Percentiles rank a stretch among this genome's conserved stretches.
Conservation (phyloP, 2,888 invertebrate genomes). For the Helicoverpa assulta region DNA sequence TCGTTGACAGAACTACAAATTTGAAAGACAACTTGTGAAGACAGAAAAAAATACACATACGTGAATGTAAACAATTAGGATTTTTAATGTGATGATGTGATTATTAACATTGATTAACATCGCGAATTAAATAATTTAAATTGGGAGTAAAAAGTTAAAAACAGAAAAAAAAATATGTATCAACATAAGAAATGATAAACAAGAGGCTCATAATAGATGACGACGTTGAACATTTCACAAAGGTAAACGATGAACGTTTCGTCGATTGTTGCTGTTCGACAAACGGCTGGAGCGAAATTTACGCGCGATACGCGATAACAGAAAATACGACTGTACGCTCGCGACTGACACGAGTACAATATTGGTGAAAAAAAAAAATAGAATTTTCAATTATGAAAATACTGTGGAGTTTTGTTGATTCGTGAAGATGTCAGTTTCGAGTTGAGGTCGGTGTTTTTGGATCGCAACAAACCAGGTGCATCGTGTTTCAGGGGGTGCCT, state of each 20-base stretch:
- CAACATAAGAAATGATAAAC: slow-evolving; percentile 31
- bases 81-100: slow-evolving; percentile 20
- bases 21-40: slow-evolving; percentile 49
- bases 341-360: slow-evolving; percentile 73
- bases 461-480: slow-evolving; percentile 77
- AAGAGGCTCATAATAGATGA: slow-evolving; percentile 57
- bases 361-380: slow-evolving; percentile 61
- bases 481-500: slow-evolving; percentile 91
- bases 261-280: slow-evolving; percentile 81
- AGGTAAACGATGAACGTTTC: slow-evolving; percentile 79
- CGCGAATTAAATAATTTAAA: slow-evolving; percentile 24
- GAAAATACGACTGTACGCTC: slow-evolving; percentile 71
- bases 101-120: slow-evolving; percentile 22
- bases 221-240: slow-evolving; percentile 59
- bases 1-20: slow-evolving; percentile 59
- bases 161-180: slow-evolving; percentile 16
- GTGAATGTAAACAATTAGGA: slow-evolving; percentile 22
- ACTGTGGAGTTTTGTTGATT: slow-evolving; percentile 36
- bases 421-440: slow-evolving; percentile 62
- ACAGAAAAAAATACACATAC: slow-evolving; percentile 15
- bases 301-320: slow-evolving; percentile 79
- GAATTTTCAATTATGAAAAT: slow-evolving; percentile 47
- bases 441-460: slow-evolving; percentile 65
- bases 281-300: slow-evolving; percentile 77
- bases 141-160: slow-evolving; percentile 10